These are phyloP conservation scores for Eilema sororculum DNA, from an alignment of 2,888 invertebrate genomes.

Conservation along the genomic window DNA sequence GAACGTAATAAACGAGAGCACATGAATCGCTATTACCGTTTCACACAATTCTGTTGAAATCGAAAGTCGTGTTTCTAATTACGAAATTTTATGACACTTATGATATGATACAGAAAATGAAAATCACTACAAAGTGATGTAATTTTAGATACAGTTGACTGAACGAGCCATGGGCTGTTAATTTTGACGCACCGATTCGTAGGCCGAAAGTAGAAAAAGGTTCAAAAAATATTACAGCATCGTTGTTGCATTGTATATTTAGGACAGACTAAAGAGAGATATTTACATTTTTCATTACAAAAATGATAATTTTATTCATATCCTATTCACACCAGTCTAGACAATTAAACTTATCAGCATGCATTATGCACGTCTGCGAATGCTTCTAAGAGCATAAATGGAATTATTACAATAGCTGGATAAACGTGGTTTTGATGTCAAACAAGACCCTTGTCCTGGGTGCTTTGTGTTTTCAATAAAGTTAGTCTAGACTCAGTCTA, in stretches of 20 bases:
- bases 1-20: slow-evolving; percentile 73
- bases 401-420: slow-evolving; percentile 33
- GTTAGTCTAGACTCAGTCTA: slow-evolving; percentile 81
- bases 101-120: slow-evolving; percentile 55
- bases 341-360: slow-evolving; percentile 26
- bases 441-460: slow-evolving; percentile 32
- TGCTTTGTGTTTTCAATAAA: slow-evolving; percentile 61
- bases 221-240: slow-evolving; percentile 34
- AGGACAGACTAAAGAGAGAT: slow-evolving; percentile 5
- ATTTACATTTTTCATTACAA: slow-evolving; percentile 3
- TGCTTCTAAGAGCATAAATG: slow-evolving; percentile 21
- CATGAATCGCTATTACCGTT: slow-evolving; percentile 66
- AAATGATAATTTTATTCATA: slow-evolving; percentile 8
- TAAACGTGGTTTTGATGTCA: slow-evolving; percentile 37
- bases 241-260: slow-evolving; percentile 24
- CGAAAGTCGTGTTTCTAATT: slow-evolving; percentile 69
- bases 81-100: slow-evolving; percentile 58
- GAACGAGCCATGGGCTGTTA: slow-evolving; percentile 53
- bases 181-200: slow-evolving; percentile 38
- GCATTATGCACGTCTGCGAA: slow-evolving; percentile 22
- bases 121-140: slow-evolving; percentile 58
- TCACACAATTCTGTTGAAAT: slow-evolving; percentile 78
- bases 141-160: slow-evolving; percentile 55
- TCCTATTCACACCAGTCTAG: slow-evolving; percentile 25
- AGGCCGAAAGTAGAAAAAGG: slow-evolving; percentile 52